A percentile compares a stretch with the other conserved stretches of the same genome.
These are phyloP conservation scores for Lydus trimaculatus DNA, from an alignment of 2,888 invertebrate genomes.

Conservation along the genomic window DNA sequence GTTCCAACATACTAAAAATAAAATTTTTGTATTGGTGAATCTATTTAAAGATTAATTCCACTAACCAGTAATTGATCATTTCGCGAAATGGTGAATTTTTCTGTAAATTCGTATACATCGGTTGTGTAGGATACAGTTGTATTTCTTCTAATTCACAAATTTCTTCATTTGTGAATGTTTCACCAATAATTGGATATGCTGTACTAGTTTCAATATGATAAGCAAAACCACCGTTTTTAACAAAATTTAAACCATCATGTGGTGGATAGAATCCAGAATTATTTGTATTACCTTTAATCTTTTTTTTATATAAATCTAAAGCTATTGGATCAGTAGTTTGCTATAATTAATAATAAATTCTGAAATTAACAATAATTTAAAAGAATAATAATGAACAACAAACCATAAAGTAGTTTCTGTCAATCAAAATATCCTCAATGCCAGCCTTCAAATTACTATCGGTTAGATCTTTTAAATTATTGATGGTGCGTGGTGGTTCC, in stretches of 20 bases:
- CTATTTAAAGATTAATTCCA: too few relatives aligned
- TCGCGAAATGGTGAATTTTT: constrained; percentile 71
- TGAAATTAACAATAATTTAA: background rate
- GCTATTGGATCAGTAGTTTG: constrained; percentile 70
- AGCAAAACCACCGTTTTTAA: constrained; percentile 72
- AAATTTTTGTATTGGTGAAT: too few relatives aligned
- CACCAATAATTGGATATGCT: constrained; percentile 72
- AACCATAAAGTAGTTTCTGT: constrained; percentile 70
- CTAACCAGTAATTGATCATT: constrained; percentile 70
- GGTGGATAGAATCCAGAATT: constrained; percentile 63
- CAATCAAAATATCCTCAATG: constrained; percentile 70
- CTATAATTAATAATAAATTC: constrained; percentile 57
- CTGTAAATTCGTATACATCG: constrained; percentile 65
- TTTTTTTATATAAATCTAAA: constrained; percentile 66
- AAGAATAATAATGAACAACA: constrained; percentile 30
- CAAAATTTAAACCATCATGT: constrained; percentile 65
- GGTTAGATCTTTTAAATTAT: constrained; percentile 66
- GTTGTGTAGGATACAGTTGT: constrained; percentile 67
- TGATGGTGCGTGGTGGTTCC: constrained; percentile 69
- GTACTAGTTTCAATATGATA: constrained; percentile 73
- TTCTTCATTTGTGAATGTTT: constrained; percentile 70
- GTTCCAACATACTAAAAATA: constrained; percentile 65
- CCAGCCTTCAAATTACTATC: constrained; percentile 68
- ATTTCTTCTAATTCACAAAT: constrained; percentile 74
- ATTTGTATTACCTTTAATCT: constrained; percentile 58